Percentiles rank a stretch among this genome's conserved stretches.
phyloP scores from a whole-genome alignment of 2,888 invertebrate genomes.

The Noctua janthina region DNA sequence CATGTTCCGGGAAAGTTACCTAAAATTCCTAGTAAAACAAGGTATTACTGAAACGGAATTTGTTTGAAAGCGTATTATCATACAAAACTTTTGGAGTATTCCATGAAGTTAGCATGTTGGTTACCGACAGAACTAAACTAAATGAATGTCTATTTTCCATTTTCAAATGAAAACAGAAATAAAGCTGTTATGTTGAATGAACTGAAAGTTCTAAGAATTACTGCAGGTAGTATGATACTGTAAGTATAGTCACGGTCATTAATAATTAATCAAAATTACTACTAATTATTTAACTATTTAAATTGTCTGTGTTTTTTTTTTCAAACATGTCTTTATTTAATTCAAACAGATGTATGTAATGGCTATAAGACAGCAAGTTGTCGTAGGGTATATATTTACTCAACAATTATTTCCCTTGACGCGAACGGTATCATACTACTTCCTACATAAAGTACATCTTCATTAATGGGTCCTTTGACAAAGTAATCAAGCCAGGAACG shows the following conservation, averaged over 20 bases:
- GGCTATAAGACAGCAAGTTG: too few species aligned
- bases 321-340: too few species aligned
- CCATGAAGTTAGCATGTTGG: conserved; percentile 9
- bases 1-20: neutral
- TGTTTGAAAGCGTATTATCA: conserved; percentile 9
- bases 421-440: neutral
- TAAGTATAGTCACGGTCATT: neutral
- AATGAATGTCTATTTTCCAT: too few species aligned
- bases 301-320: neutral
- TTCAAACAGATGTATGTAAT: too few species aligned
- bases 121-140: neutral
- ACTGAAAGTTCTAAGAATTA: neutral
- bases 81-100: conserved; percentile 8
- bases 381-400: neutral
- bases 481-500: neutral
- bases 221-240: neutral
- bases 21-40: neutral
- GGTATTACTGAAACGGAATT: neutral
- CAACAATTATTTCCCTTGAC: neutral
- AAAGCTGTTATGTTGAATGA: neutral
- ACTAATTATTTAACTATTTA: neutral
- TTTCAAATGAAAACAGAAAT: neutral
- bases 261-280: too few species aligned
- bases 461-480: neutral
- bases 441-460: neutral